Evolutionary conservation across 2,113 vertebrate species (phyloP).

Genomic region (Clarias magur): DNA sequence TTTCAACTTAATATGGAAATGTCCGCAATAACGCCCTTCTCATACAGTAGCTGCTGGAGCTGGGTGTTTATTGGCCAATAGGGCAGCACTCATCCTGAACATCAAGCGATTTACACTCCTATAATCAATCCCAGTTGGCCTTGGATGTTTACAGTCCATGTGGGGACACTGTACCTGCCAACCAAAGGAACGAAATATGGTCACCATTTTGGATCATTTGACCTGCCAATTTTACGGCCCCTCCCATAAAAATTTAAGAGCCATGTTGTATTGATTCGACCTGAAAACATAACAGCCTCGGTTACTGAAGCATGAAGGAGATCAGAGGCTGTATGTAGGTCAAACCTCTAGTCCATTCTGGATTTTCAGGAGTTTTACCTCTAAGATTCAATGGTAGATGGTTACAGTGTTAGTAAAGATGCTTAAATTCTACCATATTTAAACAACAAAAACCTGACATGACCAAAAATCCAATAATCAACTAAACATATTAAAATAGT

Average conservation of each 20-base stretch:
- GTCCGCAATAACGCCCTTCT: background rate
- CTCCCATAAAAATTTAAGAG: background rate
- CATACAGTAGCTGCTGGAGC: background rate
- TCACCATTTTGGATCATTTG: no score
- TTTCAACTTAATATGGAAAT: background rate
- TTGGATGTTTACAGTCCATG: background rate
- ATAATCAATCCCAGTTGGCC: background rate
- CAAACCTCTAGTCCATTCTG: background rate
- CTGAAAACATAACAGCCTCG: background rate
- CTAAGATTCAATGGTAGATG: no score
- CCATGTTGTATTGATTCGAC: background rate
- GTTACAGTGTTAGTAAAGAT: no score
- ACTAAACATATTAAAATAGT: no score
- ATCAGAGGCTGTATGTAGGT: background rate
- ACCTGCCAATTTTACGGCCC: no score
- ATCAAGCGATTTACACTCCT: background rate
- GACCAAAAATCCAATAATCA: no score
- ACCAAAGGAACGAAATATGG: background rate
- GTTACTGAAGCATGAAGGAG: background rate
- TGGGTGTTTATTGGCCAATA: background rate
- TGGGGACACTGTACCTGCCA: background rate
- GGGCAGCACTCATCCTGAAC: background rate
- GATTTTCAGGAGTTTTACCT: no score
- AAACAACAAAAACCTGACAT: no score
- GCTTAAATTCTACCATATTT: no score